These are phyloP conservation scores for Amblyornis subalaris DNA, from an alignment of 2,113 vertebrate genomes.

Conservation along the genomic window DNA sequence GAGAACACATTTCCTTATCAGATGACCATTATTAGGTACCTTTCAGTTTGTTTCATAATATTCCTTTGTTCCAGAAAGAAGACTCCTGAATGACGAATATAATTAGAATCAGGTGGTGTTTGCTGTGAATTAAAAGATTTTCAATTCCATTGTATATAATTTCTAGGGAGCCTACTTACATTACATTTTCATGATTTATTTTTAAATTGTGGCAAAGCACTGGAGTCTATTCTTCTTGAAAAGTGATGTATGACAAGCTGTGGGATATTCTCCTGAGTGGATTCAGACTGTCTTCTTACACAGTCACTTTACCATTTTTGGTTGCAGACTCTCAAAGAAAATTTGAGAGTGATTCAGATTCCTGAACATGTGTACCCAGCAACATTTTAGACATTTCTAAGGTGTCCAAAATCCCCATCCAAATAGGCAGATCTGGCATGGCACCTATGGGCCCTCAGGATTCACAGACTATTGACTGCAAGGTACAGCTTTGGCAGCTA, in stretches of 20 bases:
- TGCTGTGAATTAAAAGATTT: slow-evolving; percentile 6
- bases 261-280: neutral
- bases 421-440: neutral
- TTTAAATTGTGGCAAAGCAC: neutral
- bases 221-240: neutral
- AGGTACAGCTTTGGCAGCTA: neutral
- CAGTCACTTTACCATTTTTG: neutral
- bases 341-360: neutral
- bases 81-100: neutral
- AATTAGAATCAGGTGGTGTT: neutral
- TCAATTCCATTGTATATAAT: neutral
- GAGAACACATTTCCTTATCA: neutral
- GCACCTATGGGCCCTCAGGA: rapidly evolving
- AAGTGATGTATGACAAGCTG: neutral
- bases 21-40: neutral
- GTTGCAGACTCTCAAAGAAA: neutral
- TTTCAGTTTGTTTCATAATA: neutral
- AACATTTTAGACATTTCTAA: neutral
- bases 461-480: neutral
- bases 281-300: neutral
- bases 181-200: neutral
- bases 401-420: neutral
- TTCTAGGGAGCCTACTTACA: neutral
- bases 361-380: neutral
- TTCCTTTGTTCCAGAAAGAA: slow-evolving; percentile 1